These are phyloP conservation scores for Heteromurus nitidus DNA, from an alignment of 2,888 invertebrate genomes.

Conservation along the genomic window DNA sequence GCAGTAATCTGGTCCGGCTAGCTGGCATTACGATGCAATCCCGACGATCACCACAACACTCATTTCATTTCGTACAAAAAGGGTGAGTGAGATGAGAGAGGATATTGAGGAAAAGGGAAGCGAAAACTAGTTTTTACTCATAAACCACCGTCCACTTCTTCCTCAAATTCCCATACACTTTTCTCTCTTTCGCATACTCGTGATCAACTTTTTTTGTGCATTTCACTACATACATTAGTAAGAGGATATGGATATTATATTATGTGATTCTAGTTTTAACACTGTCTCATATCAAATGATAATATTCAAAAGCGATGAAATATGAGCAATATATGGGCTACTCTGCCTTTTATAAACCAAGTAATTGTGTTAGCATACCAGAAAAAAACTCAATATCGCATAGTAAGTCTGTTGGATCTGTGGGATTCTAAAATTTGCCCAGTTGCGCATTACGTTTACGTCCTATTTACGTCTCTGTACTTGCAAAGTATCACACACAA, in stretches of 20 bases:
- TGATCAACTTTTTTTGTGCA: constrained; percentile 22
- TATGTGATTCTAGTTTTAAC: constrained; percentile 5
- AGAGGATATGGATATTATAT: constrained; percentile 25
- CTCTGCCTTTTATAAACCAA: constrained; percentile 39
- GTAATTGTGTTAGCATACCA: constrained; percentile 34
- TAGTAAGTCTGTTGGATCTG: constrained; percentile 26
- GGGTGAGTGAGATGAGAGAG: not conserved
- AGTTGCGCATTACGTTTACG: too few relatives aligned
- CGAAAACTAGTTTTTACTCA: constrained; percentile 42
- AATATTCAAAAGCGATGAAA: constrained; percentile 8
- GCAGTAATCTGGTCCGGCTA: not conserved
- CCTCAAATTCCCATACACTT: constrained; percentile 50
- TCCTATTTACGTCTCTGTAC: too few relatives aligned
- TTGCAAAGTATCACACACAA: constrained; percentile 24
- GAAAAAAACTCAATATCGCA: too few relatives aligned
- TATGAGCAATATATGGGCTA: constrained; percentile 38
- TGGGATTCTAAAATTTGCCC: constrained; percentile 15
- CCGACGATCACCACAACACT: not conserved
- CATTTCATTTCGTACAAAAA: constrained; percentile 1
- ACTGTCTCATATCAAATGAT: constrained; percentile 12
- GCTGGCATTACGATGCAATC: not conserved
- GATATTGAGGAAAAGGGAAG: constrained; percentile 9
- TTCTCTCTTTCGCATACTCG: constrained; percentile 39
- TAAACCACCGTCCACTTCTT: constrained; percentile 29
- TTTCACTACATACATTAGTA: constrained; percentile 24